Evolutionary conservation across 2,113 vertebrate species (phyloP), one percentile per base, ranked within the genome.

Genomic region (Podarcis raffonei): DNA sequence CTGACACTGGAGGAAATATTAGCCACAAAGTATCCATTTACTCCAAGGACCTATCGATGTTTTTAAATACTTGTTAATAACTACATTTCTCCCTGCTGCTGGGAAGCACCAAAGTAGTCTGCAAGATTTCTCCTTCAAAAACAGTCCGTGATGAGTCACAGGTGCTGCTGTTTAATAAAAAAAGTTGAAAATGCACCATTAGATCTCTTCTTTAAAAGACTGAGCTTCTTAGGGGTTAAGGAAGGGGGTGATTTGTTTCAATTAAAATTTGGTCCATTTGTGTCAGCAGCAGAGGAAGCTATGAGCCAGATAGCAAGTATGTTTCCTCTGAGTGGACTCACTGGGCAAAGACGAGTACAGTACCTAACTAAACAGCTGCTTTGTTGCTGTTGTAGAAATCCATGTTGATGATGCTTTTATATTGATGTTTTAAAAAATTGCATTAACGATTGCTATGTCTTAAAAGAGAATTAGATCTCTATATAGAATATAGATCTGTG

Each of bases 61-160:
- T 87, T 81, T 76, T 57, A 81, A 81, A 90, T 42, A 62, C 74
- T 79, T 59, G 74, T 83, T 79, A 87, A 83, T 83, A 83, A 87
- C 81, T 87, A 48, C 13, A 30, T 84, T 72, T 62, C 5, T 35
- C 74, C 48, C 3, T 4, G 11, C 53, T 27, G n/a, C 11, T 72
- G 27, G 59, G 77, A 87, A 78, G 71, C 16, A 30, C 48, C 16
- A 27, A 80, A 78, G 35, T 42, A 1, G 3, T 85, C 57, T 42
- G 48, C 25, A 78, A 82, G 59, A 78, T 83, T 87, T 59, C 81
- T 65, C 13, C 71, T 78, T 48, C 79, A 74, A 78, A 78, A 84
- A 87, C 35, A 90, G 83, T 27, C 74, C 23, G 30, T 57, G 71
- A 22, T 83, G 30, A 83, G 25, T 87, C 15, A 62, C 62, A 77